Percentiles rank a stretch among this genome's conserved stretches.
Evolutionary conservation across 2,113 vertebrate species (phyloP).

Genomic region (Connochaetes taurinus): DNA sequence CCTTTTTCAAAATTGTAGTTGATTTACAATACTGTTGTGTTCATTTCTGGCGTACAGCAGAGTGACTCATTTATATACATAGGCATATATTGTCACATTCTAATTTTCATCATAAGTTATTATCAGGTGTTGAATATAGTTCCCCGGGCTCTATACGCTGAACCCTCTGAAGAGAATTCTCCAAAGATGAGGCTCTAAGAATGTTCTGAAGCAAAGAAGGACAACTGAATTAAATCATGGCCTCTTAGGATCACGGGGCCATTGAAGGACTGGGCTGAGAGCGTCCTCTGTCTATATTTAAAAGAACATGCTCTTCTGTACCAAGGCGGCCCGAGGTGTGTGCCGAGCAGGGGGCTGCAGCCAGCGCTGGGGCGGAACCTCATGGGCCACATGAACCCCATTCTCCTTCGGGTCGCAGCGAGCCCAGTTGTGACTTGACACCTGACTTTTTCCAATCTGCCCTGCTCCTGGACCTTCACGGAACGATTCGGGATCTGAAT

Average conservation of each 20-base stretch:
- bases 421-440: background rate
- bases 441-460: background rate
- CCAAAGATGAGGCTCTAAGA: background rate
- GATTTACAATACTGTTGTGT: too few species aligned
- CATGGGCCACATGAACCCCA: accelerated
- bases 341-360: background rate
- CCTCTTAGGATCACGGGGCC: accelerated
- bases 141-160: background rate
- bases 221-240: background rate
- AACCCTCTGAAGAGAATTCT: background rate
- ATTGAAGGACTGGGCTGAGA: accelerated
- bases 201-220: background rate
- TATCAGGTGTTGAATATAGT: background rate
- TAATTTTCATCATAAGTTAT: background rate
- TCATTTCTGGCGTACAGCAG: background rate
- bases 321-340: accelerated
- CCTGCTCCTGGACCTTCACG: background rate
- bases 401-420: background rate
- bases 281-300: accelerated
- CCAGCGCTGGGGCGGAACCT: accelerated
- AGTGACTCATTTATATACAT: background rate
- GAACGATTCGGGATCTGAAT: background rate
- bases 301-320: background rate
- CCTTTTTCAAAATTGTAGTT: background rate
- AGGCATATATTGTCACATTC: background rate